Base-by-base conservation (phyloP, 2,113 vertebrate species). In the Colossoma macropomum region DNA sequence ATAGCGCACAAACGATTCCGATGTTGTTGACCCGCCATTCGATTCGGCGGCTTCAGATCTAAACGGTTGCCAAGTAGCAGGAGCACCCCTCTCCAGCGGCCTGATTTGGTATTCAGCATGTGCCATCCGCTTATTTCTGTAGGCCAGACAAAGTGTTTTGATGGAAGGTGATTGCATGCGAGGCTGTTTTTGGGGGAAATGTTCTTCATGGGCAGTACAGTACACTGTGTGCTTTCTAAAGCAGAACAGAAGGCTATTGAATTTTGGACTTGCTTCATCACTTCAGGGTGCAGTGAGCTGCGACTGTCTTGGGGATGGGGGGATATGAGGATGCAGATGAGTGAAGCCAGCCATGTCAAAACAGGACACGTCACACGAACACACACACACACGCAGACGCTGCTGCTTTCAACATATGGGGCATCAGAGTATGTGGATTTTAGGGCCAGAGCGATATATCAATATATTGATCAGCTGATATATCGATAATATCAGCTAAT, bases 141-240 rank as follows among this genome's bases (percentile, higher is more conserved):
- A 98, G 97, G 96, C 97, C 96, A 97, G 96, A 97, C 97, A 98
- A 97, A 98, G 97, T 98, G 97, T 97, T 98, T 98, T 97, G 97
- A 98, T 97, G 96, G 97, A 97, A 96, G 96, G 95, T 97, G 96
- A 97, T 97, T 97, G 96, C 96, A 93, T 95, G 95, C 95, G 95
- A 97, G 97, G 97, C 96, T 97, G 97, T 96, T 95, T 95, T 70
- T 19, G 66, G 95, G 96, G 95, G 96, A 62, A 48, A 71, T 45
- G 68, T 45, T 71, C 70, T 48, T 60, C n/a, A 63, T 76, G 95
- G 96, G 95, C 92, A 91, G 92, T 92, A 94, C 91, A 93, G 93
- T 95, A 94, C 95, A 95, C 95, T 93, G 92, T 96, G 96, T 96
- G 95, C 95, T 93, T 92, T 95, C 90, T 83, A 93, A 89, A 94